Base-by-base conservation (phyloP, 2,888 invertebrate genomes). In the Pantelozetes paolii region DNA sequence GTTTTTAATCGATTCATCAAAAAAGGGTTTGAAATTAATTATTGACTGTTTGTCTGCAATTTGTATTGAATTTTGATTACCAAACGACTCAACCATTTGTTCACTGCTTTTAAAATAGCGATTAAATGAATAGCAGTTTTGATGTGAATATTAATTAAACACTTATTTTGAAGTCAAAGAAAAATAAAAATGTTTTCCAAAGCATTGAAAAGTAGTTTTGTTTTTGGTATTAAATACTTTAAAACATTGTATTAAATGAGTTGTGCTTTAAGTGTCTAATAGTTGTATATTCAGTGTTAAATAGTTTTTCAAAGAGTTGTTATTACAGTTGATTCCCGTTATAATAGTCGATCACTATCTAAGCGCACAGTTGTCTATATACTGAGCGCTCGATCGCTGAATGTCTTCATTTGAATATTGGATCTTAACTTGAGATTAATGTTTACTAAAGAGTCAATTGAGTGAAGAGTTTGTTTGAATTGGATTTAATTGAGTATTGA, bases 101-200 rank as follows among this genome's bases (percentile, higher is more conserved):
- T n/a, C n/a, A n/a, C n/a, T n/a, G 11, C 15, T 42, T 42, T 42
- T 15, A 42, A 42, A 42, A 42, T 42, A 11, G 45, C 45, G 11
- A 54, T 54, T 54, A 54, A 54, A 54, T 54, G 26, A 54, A 54
- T 54, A 54, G 23, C 11, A 54, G 26, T 54, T 54, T 54, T 20
- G 48, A n/a, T 48, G 20, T 20, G 48, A 48, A 48, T 48, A 48
- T n/a, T n/a, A n/a, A 48, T 48, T 48, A 48, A 6, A 48, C 20
- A 48, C 48, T 20, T 20, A 20, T n/a, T 20, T 48, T 48, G 13
- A 20, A 11, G 20, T 48, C 9, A 48, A 48, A 48, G 48, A 48
- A 48, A 48, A 48, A 9, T n/a, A 48, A 48, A 1, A 48, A 48
- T 18, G 13, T 18, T 8, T 11, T 20, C n/a, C n/a, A n/a, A 2